These are phyloP conservation scores for Odocoileus hemionus DNA, from an alignment of 2,113 vertebrate genomes.

Conservation along the genomic window DNA sequence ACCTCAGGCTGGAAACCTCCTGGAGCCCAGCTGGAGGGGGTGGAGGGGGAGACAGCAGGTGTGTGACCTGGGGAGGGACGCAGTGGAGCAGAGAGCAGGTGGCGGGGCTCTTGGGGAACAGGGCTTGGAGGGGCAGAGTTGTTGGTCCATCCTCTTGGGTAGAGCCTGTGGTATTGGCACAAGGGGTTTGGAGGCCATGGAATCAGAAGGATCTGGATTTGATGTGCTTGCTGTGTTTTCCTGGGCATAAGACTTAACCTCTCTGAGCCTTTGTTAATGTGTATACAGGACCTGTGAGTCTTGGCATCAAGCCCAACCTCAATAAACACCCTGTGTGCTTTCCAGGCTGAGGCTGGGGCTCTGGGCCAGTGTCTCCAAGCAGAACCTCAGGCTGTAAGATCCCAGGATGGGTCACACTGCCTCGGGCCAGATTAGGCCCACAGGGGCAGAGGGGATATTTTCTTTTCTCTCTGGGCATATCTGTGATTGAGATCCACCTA, in stretches of 20 bases:
- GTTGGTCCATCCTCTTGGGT: not conserved
- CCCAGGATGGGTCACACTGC: not conserved
- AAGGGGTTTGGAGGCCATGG: not conserved
- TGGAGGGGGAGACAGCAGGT: too few species aligned
- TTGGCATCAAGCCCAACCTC: not conserved
- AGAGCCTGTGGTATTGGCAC: not conserved
- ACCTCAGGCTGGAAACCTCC: not conserved
- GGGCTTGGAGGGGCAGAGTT: not conserved
- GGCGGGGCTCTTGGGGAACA: not conserved
- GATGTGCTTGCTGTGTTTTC: not conserved
- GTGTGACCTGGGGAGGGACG: not conserved
- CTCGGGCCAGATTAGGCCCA: rapidly evolving
- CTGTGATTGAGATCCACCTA: not conserved
- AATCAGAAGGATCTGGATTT: not conserved
- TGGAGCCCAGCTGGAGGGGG: not conserved
- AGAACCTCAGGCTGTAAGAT: not conserved
- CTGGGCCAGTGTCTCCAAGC: too few species aligned
- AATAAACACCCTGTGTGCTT: not conserved
- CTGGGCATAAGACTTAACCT: not conserved
- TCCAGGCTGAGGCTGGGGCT: not conserved
- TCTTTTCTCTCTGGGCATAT: not conserved
- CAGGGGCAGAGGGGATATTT: not conserved
- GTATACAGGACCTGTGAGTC: not conserved
- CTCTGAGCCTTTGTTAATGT: not conserved
- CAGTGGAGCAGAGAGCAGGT: not conserved